These are phyloP conservation scores for Oreonectes daqikongensis DNA, from an alignment of 2,797 vertebrate species.

Conservation along the genomic window DNA sequence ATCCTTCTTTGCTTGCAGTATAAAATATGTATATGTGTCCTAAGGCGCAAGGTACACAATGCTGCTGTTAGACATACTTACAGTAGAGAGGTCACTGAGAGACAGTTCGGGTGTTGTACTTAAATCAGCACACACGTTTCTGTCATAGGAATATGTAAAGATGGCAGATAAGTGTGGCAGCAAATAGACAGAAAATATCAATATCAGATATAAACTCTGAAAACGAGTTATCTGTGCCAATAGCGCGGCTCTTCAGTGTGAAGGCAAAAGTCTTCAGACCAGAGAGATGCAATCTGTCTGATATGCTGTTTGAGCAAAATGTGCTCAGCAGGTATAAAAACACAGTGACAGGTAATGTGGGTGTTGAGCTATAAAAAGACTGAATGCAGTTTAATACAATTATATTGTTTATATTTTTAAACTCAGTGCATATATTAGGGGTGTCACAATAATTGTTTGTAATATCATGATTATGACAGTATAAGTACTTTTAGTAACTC, in stretches of 20 bases:
- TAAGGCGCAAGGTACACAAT: not conserved
- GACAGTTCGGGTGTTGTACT: not conserved
- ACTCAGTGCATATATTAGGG: too few relatives aligned
- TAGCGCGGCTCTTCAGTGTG: constrained; percentile 7
- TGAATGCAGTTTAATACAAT: not conserved
- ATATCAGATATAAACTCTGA: not conserved
- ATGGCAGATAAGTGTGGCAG: not conserved
- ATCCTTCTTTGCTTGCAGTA: not conserved
- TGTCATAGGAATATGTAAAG: constrained; percentile 2
- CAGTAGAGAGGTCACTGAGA: not conserved
- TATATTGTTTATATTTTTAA: too few relatives aligned
- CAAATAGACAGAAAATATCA: not conserved
- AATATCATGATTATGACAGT: too few relatives aligned
- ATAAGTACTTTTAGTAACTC: too few relatives aligned
- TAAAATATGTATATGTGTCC: constrained; percentile 2
- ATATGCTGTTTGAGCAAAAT: constrained; percentile 21
- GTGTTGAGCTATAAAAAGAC: constrained; percentile 3
- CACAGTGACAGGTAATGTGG: constrained; percentile 22
- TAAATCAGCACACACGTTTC: not conserved
- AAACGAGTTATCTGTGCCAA: constrained; percentile 9
- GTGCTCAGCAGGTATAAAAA: constrained; percentile 38
- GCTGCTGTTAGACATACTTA: not conserved
- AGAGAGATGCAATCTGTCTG: constrained; percentile 36
- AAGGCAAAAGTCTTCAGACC: constrained; percentile 35
- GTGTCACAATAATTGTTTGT: too few relatives aligned